Percentiles rank a stretch among this genome's conserved stretches.
Evolutionary conservation across 2,113 vertebrate genomes (phyloP).

Genomic region (Eclectus roratus): DNA sequence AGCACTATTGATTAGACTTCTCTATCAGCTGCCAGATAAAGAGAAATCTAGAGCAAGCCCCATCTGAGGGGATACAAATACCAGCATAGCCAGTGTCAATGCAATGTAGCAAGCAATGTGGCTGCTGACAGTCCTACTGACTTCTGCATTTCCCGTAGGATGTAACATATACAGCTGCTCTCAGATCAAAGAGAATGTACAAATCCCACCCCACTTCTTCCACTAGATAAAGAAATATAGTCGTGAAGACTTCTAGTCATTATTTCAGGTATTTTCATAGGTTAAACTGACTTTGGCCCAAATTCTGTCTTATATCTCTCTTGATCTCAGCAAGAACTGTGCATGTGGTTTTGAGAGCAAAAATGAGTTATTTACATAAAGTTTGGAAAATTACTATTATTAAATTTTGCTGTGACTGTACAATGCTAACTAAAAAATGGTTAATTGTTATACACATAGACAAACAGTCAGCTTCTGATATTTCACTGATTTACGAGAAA

Average conservation of each 20-base stretch:
- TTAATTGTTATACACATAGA: neutral
- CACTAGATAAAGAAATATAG: neutral
- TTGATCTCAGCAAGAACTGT: neutral
- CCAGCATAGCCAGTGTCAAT: neutral
- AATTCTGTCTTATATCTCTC: neutral
- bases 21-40: neutral
- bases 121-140: neutral
- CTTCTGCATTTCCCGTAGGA: neutral
- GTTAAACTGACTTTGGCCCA: neutral
- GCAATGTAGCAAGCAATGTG: neutral
- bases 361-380: neutral
- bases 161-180: neutral
- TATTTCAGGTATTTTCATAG: neutral
- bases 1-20: neutral
- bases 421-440: neutral
- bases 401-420: neutral
- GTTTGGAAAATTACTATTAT: neutral
- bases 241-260: neutral
- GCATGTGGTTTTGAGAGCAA: neutral
- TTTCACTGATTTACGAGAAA: neutral
- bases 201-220: neutral
- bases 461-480: neutral
- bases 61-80: neutral
- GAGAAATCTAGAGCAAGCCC: neutral
- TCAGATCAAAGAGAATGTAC: neutral